Conservation (phyloP, 2,797 vertebrate genomes). For the Salmo trutta region DNA sequence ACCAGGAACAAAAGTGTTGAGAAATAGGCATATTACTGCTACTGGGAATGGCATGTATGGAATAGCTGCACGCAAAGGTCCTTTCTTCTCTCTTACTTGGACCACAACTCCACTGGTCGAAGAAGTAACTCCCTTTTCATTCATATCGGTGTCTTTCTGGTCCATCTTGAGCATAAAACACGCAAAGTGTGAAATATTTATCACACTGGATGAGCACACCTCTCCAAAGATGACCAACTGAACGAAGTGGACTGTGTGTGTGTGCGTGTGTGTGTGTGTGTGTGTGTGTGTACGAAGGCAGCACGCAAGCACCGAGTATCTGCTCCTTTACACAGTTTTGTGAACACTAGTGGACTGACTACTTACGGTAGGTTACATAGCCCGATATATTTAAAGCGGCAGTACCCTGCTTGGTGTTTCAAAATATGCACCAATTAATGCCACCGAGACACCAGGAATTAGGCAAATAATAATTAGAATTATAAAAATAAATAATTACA, state of each 20-base stretch:
- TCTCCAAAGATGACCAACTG: neutral
- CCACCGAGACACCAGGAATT: neutral
- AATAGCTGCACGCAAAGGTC: constrained; percentile 92
- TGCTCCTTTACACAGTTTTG: neutral
- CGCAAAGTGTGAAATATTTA: neutral
- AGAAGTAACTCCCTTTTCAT: constrained; percentile 56
- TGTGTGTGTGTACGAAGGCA: too few species aligned
- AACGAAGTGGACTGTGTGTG: neutral
- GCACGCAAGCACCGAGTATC: neutral
- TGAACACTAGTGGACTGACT: neutral
- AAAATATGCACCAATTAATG: neutral
- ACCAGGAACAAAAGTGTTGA: constrained; percentile 98
- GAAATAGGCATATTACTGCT: constrained; percentile 94
- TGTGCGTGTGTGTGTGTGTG: neutral
- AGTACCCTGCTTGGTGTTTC: neutral
- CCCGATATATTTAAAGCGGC: constrained; percentile 2
- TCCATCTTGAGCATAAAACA: constrained; percentile 38
- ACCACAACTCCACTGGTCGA: constrained; percentile 89
- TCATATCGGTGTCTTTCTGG: constrained; percentile 59
- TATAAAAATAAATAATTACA: neutral
- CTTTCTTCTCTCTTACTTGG: constrained; percentile 96
- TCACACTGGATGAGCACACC: neutral
- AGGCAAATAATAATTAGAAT: neutral
- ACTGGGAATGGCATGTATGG: constrained; percentile 96
- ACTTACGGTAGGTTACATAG: neutral